Evolutionary conservation across 2,888 invertebrate species (phyloP).

Genomic region (Pyralis farinalis): DNA sequence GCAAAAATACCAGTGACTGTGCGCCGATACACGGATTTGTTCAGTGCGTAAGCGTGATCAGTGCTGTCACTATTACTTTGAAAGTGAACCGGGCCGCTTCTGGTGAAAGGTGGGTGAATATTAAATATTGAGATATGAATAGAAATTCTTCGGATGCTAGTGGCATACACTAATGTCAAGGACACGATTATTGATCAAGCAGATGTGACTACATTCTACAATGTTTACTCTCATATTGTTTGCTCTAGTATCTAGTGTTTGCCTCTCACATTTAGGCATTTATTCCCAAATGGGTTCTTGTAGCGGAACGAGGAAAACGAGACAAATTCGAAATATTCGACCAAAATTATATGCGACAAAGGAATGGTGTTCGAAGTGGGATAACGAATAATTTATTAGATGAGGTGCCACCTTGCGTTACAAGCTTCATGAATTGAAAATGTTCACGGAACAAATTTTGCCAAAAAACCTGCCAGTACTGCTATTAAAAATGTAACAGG

Average conservation of each 20-base stretch:
- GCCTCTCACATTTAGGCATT: not conserved
- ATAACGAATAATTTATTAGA: slow-evolving; percentile 63
- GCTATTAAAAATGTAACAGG: slow-evolving; percentile 6
- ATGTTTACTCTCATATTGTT: slow-evolving; percentile 18
- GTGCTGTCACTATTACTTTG: slow-evolving; percentile 34
- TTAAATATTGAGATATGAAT: slow-evolving; percentile 48
- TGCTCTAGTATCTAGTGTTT: slow-evolving; percentile 10
- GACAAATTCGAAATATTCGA: slow-evolving; percentile 23
- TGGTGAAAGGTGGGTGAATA: slow-evolving; percentile 56
- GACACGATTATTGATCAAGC: slow-evolving; percentile 69
- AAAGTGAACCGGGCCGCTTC: slow-evolving; percentile 24
- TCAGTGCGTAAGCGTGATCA: slow-evolving; percentile 36
- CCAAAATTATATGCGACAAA: slow-evolving; percentile 51
- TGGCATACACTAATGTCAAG: slow-evolving; percentile 64
- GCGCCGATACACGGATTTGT: slow-evolving; percentile 35
- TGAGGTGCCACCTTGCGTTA: slow-evolving; percentile 50
- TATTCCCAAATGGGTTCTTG: not conserved
- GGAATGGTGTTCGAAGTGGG: slow-evolving; percentile 43
- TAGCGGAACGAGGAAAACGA: not conserved
- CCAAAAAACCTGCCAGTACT: slow-evolving; percentile 17
- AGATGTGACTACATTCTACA: slow-evolving; percentile 23
- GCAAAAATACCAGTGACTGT: slow-evolving; percentile 46
- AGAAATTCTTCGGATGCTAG: slow-evolving; percentile 37
- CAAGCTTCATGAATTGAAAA: slow-evolving; percentile 34
- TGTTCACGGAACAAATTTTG: slow-evolving; percentile 18